Evolutionary conservation across 2,888 invertebrate genomes (phyloP).

Genomic region (Cryptophagus acutangulus): DNA sequence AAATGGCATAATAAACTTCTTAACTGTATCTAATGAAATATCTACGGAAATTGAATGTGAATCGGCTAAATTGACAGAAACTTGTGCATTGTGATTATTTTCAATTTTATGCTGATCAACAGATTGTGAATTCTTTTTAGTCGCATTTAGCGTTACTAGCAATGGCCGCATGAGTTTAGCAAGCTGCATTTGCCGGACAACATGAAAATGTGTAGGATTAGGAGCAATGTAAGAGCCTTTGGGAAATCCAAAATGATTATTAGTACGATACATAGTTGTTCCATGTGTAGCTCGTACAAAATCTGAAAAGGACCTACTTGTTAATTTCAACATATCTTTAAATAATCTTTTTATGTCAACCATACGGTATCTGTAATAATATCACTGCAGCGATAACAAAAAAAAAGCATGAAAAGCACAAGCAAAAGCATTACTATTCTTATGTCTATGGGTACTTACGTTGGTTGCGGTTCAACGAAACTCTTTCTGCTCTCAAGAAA

Average conservation of each 20-base stretch:
- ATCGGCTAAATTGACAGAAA: conserved; percentile 36
- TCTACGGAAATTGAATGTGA: conserved; percentile 36
- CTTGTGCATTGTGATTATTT: too few species aligned
- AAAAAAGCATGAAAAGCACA: conserved; percentile 5
- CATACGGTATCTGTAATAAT: conserved; percentile 25
- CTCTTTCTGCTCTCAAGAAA: conserved; percentile 38
- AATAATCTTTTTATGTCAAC: conserved; percentile 14
- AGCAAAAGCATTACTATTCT: conserved; percentile 2
- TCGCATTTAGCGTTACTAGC: conserved; percentile 25
- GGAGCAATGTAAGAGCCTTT: conserved; percentile 44
- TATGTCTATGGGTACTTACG: conserved; percentile 31
- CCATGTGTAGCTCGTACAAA: too few species aligned
- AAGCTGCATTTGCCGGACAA: conserved; percentile 36
- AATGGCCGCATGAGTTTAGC: conserved; percentile 35
- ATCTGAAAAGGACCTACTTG: conserved; percentile 32
- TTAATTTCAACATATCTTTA: too few species aligned
- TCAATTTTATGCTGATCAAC: conserved; percentile 34
- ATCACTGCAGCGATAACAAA: conserved; percentile 8
- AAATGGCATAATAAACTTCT: conserved; percentile 42
- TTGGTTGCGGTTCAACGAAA: conserved; percentile 33
- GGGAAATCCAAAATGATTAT: conserved; percentile 43
- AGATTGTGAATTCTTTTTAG: background rate
- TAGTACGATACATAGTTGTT: conserved; percentile 38
- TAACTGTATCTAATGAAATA: conserved; percentile 37
- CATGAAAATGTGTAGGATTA: conserved; percentile 46